Percentiles rank a stretch among this genome's conserved stretches.
These are phyloP conservation scores for Mamestra brassicae DNA, from an alignment of 2,888 invertebrate species.

Conservation along the genomic window DNA sequence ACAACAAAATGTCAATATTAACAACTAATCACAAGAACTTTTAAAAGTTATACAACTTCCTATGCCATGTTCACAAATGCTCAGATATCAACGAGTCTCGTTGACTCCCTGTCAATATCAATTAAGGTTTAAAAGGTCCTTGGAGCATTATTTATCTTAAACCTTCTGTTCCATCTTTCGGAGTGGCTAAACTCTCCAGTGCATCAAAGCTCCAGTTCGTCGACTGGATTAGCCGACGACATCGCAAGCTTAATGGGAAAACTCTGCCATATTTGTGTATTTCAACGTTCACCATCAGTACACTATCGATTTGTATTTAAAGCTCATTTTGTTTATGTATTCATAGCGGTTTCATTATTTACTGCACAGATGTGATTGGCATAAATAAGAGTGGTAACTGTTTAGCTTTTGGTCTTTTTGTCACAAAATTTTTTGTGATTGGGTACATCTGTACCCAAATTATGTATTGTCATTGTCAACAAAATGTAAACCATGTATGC, in stretches of 20 bases:
- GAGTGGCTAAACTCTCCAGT: conserved; percentile 60
- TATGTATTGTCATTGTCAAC: not conserved
- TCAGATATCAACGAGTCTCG: too few species aligned
- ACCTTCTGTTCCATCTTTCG: conserved; percentile 16
- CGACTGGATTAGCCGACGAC: conserved; percentile 70
- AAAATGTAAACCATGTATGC: not conserved
- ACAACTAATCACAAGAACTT: too few species aligned
- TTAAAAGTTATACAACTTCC: not conserved
- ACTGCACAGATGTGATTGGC: conserved; percentile 35
- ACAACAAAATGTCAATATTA: too few species aligned
- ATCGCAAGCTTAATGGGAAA: conserved; percentile 70
- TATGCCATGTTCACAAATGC: not conserved
- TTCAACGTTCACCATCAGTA: conserved; percentile 34
- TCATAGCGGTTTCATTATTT: conserved; percentile 42
- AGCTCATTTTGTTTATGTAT: conserved; percentile 44
- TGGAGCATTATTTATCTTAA: not conserved
- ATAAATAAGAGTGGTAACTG: conserved; percentile 32
- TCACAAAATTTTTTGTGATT: not conserved
- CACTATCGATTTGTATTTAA: conserved; percentile 54
- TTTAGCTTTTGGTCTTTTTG: conserved; percentile 17
- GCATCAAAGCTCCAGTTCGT: conserved; percentile 62
- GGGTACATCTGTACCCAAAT: not conserved
- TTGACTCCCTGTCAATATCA: too few species aligned
- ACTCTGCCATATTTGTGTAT: conserved; percentile 59
- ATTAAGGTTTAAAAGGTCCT: not conserved